A percentile compares a stretch with the other conserved stretches of the same genome.
These are phyloP conservation scores for Drosophila demipolita DNA, from an alignment of 2,888 invertebrate species.

Conservation along the genomic window DNA sequence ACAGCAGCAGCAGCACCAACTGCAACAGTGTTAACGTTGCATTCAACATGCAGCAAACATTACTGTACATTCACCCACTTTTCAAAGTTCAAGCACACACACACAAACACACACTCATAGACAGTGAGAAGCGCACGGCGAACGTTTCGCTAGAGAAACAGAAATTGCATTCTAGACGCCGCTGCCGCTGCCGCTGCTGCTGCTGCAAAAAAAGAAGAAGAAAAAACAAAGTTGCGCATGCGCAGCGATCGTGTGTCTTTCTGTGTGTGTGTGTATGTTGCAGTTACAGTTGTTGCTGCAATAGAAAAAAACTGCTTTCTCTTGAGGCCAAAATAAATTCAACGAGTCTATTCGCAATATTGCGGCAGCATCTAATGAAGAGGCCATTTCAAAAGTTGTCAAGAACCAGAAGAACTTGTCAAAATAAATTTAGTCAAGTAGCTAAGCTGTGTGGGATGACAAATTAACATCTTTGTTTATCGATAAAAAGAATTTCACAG, in stretches of 20 bases:
- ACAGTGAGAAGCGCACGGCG: conserved; percentile 43
- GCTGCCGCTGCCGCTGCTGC: conserved; percentile 16
- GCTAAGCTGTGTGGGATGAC: conserved; percentile 19
- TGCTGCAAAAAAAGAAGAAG: conserved; percentile 35
- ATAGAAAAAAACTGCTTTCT: conserved; percentile 77
- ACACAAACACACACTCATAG: conserved; percentile 50
- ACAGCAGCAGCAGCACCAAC: conserved; percentile 15
- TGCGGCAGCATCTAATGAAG: conserved; percentile 59
- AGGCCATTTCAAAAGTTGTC: conserved; percentile 42
- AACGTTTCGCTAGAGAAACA: conserved; percentile 68
- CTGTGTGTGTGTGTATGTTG: conserved; percentile 34
- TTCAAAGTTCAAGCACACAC: conserved; percentile 77
- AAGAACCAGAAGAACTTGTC: conserved; percentile 52
- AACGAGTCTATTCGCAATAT: conserved; percentile 62
- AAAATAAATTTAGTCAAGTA: conserved; percentile 20
- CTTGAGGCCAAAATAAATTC: conserved; percentile 74
- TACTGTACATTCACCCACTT: conserved; percentile 85
- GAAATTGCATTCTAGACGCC: conserved; percentile 73
- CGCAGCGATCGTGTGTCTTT: conserved; percentile 50
- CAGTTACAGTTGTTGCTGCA: conserved; percentile 61
- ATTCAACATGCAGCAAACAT: conserved; percentile 81
- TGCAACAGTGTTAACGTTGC: conserved; percentile 42
- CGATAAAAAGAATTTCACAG: background rate
- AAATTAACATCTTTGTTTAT: conserved; percentile 18
- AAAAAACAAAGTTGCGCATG: conserved; percentile 65